Evolutionary conservation across 2,113 vertebrate species (phyloP).

Genomic region (Hipposideros armiger): DNA sequence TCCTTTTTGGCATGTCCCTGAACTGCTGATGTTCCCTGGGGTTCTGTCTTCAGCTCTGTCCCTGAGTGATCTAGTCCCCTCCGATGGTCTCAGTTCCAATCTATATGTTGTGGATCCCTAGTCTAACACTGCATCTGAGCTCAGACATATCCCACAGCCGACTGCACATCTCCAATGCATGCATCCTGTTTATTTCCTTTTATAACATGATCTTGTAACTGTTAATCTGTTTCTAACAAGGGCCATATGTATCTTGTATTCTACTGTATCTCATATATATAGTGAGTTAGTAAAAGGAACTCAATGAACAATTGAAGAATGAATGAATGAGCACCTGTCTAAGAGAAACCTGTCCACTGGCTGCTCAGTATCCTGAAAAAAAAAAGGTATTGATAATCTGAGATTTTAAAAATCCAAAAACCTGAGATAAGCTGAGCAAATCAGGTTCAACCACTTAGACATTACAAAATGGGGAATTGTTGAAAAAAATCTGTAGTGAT

Average conservation of each 20-base stretch:
- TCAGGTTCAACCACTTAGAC: slow-evolving; percentile 3
- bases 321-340: not conserved
- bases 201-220: not conserved
- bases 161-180: not conserved
- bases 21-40: not conserved
- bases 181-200: not conserved
- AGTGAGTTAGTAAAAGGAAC: not conserved
- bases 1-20: not conserved
- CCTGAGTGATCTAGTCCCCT: not conserved
- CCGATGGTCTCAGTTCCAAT: not conserved
- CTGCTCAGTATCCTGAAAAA: not conserved
- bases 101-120: not conserved
- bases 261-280: not conserved
- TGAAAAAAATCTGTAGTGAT: slow-evolving; percentile 16
- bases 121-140: not conserved
- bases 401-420: not conserved
- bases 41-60: not conserved
- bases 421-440: not conserved
- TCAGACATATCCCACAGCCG: not conserved
- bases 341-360: not conserved
- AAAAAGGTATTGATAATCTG: not conserved
- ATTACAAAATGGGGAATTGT: not conserved
- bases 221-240: not conserved
- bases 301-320: not conserved
- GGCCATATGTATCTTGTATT: not conserved